phyloP scores from a whole-genome alignment of 2,113 vertebrate genomes.

The Egretta garzetta region DNA sequence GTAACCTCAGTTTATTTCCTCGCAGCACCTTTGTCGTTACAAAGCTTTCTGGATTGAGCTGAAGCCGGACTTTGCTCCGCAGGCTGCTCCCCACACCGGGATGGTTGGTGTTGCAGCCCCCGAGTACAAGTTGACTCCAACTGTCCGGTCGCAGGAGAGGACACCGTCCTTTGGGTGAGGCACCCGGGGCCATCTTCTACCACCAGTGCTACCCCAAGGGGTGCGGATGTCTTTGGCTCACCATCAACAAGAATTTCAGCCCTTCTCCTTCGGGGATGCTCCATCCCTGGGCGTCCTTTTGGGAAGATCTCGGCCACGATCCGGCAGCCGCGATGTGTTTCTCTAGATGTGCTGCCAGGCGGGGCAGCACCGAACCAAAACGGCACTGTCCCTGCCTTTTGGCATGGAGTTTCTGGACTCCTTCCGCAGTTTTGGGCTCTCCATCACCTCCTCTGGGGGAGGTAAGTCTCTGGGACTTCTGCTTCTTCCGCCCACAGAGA shows the following conservation, averaged over 20 bases:
- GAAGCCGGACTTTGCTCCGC: not conserved
- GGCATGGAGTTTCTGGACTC: not conserved
- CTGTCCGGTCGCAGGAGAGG: not conserved
- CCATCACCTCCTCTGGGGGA: fast-evolving
- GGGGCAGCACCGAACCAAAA: not conserved
- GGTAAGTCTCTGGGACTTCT: not conserved
- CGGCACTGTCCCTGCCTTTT: not conserved
- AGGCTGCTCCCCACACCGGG: fast-evolving
- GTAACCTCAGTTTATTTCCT: not conserved
- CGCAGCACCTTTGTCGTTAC: not conserved
- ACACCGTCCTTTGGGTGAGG: not conserved
- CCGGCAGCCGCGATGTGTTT: not conserved
- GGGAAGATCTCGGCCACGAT: not conserved
- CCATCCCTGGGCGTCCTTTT: not conserved
- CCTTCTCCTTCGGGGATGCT: not conserved
- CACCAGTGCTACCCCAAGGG: fast-evolving
- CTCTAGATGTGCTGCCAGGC: not conserved
- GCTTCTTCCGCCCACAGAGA: not conserved
- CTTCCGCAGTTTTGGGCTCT: not conserved
- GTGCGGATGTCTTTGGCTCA: not conserved
- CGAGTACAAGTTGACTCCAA: fast-evolving
- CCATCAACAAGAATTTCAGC: not conserved
- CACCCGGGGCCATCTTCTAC: fast-evolving
- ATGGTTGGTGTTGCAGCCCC: not conserved
- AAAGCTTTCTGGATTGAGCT: not conserved